Conservation (phyloP, 2,888 invertebrate species). For the Mantis religiosa region DNA sequence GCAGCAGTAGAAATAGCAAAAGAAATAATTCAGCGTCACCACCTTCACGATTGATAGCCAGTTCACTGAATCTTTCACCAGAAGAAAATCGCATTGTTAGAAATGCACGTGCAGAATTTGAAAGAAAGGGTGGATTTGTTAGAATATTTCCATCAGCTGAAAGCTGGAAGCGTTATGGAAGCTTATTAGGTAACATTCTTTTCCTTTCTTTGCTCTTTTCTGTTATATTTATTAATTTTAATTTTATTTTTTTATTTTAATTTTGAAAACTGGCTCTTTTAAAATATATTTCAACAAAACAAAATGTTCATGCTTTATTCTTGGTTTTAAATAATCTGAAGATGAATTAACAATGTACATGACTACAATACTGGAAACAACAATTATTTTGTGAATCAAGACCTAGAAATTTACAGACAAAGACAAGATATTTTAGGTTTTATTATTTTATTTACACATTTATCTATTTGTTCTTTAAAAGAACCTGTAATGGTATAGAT, state of each 20-base stretch:
- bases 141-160: constrained; percentile 86
- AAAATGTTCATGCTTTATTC: no score
- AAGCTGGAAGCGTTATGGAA: constrained; percentile 79
- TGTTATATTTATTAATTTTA: constrained; percentile 22
- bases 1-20: constrained; percentile 36
- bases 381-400: no score
- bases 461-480: no score
- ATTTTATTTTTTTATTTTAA: constrained; percentile 11
- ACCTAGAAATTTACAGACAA: no score
- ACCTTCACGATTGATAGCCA: constrained; percentile 37
- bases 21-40: constrained; percentile 26
- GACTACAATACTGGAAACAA: no score
- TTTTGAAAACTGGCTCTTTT: neutral
- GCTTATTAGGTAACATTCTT: constrained; percentile 59
- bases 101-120: constrained; percentile 72
- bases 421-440: no score
- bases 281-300: no score
- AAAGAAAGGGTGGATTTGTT: constrained; percentile 81
- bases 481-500: no score
- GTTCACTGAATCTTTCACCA: constrained; percentile 51
- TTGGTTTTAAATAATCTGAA: no score
- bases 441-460: no score
- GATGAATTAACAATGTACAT: no score
- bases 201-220: neutral
- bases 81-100: constrained; percentile 77